Percentiles rank a stretch among this genome's conserved stretches.
phyloP scores from a whole-genome alignment of 2,888 invertebrate species.

The Frankliniella intonsa region DNA sequence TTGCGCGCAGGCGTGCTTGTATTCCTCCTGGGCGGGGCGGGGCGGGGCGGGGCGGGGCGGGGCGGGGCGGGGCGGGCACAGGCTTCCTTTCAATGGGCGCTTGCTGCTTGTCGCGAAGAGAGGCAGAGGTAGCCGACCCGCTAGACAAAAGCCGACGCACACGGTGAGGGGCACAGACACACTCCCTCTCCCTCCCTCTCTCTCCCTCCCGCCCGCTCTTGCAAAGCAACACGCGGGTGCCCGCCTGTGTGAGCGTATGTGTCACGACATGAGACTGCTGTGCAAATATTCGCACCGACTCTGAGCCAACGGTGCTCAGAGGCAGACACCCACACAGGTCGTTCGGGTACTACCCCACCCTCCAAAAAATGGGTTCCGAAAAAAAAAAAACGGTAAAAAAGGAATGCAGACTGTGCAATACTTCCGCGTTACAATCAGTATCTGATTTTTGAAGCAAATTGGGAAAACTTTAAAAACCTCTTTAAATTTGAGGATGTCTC shows the following conservation, averaged over 20 bases:
- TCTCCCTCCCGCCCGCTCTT: neutral
- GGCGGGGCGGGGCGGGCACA: neutral
- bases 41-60: neutral
- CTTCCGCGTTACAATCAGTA: too few relatives aligned
- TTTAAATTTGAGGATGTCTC: too few relatives aligned
- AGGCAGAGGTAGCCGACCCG: neutral
- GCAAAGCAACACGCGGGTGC: too few relatives aligned
- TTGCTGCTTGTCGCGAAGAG: neutral
- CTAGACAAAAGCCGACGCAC: constrained; percentile 3
- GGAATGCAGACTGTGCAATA: too few relatives aligned
- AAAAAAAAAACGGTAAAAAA: too few relatives aligned
- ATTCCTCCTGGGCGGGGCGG: neutral
- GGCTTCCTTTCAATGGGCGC: neutral
- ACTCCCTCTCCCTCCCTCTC: neutral
- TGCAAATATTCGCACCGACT: neutral
- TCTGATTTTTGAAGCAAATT: too few relatives aligned
- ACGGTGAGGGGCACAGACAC: too few relatives aligned
- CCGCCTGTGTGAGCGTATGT: neutral
- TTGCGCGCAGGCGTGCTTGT: too few relatives aligned
- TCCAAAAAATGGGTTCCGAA: neutral
- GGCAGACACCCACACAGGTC: neutral
- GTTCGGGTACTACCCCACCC: neutral
- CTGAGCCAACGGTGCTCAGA: neutral
- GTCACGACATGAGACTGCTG: neutral
- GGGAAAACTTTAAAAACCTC: too few relatives aligned